These are phyloP conservation scores for Hydriomena furcata DNA, from an alignment of 2,888 invertebrate genomes.

Conservation along the genomic window DNA sequence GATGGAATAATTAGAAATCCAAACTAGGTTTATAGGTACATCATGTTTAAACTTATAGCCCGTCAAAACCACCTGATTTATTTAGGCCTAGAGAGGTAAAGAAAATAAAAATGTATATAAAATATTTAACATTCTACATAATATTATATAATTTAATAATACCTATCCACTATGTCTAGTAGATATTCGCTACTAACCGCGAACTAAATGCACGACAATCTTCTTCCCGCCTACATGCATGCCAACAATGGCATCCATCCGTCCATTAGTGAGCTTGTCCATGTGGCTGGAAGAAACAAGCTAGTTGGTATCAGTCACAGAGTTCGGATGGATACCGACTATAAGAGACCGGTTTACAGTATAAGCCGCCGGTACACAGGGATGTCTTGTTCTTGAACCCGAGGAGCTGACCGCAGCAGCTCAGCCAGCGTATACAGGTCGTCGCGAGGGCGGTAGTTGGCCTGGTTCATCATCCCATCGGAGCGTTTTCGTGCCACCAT, in stretches of 20 bases:
- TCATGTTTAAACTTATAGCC: conserved; percentile 1
- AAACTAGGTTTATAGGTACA: neutral
- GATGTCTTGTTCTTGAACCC: conserved; percentile 81
- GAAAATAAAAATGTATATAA: conserved; percentile 31
- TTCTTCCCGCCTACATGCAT: conserved; percentile 52
- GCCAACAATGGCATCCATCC: conserved; percentile 48
- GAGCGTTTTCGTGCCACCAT: conserved; percentile 85
- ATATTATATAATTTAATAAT: conserved; percentile 44
- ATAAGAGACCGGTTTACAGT: conserved; percentile 68
- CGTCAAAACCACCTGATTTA: conserved; percentile 9
- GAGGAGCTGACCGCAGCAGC: conserved; percentile 78
- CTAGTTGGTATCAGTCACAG: conserved; percentile 33
- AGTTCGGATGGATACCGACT: conserved; percentile 48
- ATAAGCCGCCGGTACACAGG: conserved; percentile 85
- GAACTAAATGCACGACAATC: conserved; percentile 75
- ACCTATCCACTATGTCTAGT: conserved; percentile 51
- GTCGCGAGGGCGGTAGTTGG: conserved; percentile 77
- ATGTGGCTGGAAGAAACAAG: conserved; percentile 29
- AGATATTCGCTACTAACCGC: conserved; percentile 70
- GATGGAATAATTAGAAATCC: neutral
- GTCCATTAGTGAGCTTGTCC: conserved; percentile 37
- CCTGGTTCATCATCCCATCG: conserved; percentile 68
- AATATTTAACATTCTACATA: conserved; percentile 36
- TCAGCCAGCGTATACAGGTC: conserved; percentile 85
- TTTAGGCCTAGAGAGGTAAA: conserved; percentile 53